phyloP scores from a whole-genome alignment of 2,113 vertebrate species.

The Rhagologus leucostigma region DNA sequence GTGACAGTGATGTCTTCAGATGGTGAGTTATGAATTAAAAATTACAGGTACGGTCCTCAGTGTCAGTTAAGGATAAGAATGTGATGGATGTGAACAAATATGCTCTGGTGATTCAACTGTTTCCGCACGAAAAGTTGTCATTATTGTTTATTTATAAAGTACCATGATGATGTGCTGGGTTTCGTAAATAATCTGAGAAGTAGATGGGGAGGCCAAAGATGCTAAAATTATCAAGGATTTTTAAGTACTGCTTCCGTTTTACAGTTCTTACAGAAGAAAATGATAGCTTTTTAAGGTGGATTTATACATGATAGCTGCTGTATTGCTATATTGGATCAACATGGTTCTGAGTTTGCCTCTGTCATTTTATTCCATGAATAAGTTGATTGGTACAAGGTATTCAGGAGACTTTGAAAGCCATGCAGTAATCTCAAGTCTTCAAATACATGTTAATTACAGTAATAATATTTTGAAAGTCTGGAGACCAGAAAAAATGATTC shows the following conservation, averaged over 20 bases:
- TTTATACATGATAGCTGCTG: not conserved
- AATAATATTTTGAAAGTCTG: constrained; percentile 20
- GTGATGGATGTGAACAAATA: not conserved
- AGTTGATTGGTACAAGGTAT: not conserved
- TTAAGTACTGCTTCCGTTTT: not conserved
- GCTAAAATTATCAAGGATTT: not conserved
- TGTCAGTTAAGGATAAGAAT: not conserved
- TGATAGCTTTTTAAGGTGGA: not conserved
- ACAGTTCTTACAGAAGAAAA: not conserved
- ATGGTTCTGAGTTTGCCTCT: not conserved
- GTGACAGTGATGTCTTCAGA: not conserved
- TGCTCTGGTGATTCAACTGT: not conserved
- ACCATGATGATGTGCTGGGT: not conserved
- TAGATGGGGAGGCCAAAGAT: not conserved
- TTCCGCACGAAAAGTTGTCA: not conserved
- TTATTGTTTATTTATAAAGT: constrained; percentile 16
- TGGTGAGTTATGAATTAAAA: not conserved
- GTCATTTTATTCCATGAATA: not conserved
- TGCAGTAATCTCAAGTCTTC: not conserved
- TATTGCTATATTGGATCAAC: not conserved
- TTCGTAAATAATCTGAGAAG: not conserved
- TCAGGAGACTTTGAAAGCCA: not conserved
- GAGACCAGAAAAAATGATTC: not conserved
- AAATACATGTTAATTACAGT: constrained; percentile 1
- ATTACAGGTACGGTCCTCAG: not conserved